Evolutionary conservation across 2,113 vertebrate species (phyloP), one percentile per base, ranked within the genome.

Genomic region (Hippolais icterina): DNA sequence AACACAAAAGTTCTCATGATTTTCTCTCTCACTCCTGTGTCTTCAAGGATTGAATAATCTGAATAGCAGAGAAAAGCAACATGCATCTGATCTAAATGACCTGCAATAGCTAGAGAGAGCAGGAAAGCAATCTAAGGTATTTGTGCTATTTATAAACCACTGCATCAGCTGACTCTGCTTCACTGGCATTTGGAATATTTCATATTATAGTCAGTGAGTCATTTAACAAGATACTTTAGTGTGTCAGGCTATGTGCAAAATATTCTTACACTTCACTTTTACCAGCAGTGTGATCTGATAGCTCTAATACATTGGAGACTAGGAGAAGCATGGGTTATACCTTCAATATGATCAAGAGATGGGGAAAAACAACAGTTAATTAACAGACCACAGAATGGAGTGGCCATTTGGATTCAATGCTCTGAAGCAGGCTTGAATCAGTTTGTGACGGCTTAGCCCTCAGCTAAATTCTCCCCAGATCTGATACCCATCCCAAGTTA

Each of bases 1-100:
- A 17, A 95, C 93, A 97, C 89, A 97, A 97, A 98, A 97, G 77
- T 93, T 90, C 66, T 74, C 84, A 75, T 90, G 87, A 97, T 97
- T 96, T 98, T 97, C 71, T 93, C 64, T 92, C 94, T 87, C 69
- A 74, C 65, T 97, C 53, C 65, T 82, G 69, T 72, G 75, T 90
- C 12, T 96, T 81, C 96, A 91, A 87, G 84, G 85, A 70, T 97
- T 91, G 91, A 96, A 94, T 87, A 97, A 95, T 95, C 87, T 76
- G 93, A 97, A 97, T 25, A 93, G 72, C 87, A 96, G 82, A 92
- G 64, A 94, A 97, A 94, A 97, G 95, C 87, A 97, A 97, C 76
- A 94, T 91, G 42, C 71, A 82, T 95, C 68, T 94, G 86, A 97
- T 91, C 93, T 80, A 89, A 96, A 96, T 83, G 77, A 80, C 92